These are phyloP conservation scores for Virgularia gustaviana DNA, from an alignment of 92 coral and sea anemone species.

Conservation along the genomic window DNA sequence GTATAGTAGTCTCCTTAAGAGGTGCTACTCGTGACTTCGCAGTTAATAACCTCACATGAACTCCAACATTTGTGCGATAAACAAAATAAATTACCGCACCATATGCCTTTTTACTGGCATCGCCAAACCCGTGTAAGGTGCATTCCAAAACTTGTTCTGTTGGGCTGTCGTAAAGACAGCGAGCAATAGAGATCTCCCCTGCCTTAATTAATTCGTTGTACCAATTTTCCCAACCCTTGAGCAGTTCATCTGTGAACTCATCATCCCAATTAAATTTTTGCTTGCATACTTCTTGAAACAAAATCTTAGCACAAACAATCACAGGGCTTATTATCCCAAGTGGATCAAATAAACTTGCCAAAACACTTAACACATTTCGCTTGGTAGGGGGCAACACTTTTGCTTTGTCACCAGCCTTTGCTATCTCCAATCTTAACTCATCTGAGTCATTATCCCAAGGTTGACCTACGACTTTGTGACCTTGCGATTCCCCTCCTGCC, in stretches of 20 bases:
- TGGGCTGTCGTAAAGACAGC: slow-evolving; percentile 26
- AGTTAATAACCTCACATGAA: background rate
- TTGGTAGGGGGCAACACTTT: slow-evolving; percentile 22
- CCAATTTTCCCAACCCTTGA: slow-evolving; percentile 39
- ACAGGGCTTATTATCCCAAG: slow-evolving; percentile 55
- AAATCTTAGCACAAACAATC: slow-evolving; percentile 28
- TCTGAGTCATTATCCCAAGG: slow-evolving; percentile 44
- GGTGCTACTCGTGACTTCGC: background rate
- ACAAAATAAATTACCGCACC: slow-evolving; percentile 5
- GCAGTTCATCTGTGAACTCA: slow-evolving; percentile 8
- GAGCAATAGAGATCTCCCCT: slow-evolving; percentile 1
- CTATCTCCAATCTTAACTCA: slow-evolving; percentile 27
- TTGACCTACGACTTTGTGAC: slow-evolving; percentile 47
- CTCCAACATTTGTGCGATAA: background rate
- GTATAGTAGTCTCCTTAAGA: background rate
- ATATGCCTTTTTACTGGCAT: slow-evolving; percentile 36
- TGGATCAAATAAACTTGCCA: slow-evolving; percentile 58
- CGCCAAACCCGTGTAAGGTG: slow-evolving; percentile 50
- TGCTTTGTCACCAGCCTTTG: slow-evolving; percentile 25
- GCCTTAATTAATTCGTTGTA: slow-evolving; percentile 26
- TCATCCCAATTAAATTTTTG: slow-evolving; percentile 50
- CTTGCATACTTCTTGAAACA: slow-evolving; percentile 55
- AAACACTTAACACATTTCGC: slow-evolving; percentile 41
- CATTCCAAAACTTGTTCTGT: slow-evolving; percentile 22
- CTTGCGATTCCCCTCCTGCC: slow-evolving; percentile 6